A percentile compares a stretch with the other conserved stretches of the same genome.
These are phyloP conservation scores for Spodoptera picta DNA, from an alignment of 2,888 invertebrate species.

Conservation along the genomic window DNA sequence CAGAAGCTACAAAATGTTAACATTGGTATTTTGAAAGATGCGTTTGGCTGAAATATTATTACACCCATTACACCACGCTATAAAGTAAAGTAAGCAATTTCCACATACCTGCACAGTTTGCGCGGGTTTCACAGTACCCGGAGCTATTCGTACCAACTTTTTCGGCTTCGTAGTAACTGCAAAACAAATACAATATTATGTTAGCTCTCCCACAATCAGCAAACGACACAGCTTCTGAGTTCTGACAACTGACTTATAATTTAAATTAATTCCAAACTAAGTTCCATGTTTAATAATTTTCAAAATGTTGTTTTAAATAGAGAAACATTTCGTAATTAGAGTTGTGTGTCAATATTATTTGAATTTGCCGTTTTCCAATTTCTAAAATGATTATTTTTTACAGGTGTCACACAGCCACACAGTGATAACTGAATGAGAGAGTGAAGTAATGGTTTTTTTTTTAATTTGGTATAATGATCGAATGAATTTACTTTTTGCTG, in stretches of 20 bases:
- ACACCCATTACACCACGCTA: neutral
- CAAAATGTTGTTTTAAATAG: conserved; percentile 66
- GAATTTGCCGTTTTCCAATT: conserved; percentile 63
- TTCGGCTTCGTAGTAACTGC: conserved; percentile 70
- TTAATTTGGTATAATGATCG: conserved; percentile 4
- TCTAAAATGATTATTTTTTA: conserved; percentile 56
- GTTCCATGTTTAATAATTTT: conserved; percentile 62
- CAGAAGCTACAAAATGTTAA: too few species aligned
- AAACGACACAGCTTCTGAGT: conserved; percentile 26
- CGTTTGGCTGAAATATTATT: neutral
- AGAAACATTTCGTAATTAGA: conserved; percentile 64
- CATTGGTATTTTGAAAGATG: too few species aligned
- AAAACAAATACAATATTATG: conserved; percentile 43
- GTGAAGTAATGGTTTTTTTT: neutral
- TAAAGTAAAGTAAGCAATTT: neutral
- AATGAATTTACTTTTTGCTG: conserved; percentile 62
- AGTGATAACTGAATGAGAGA: conserved; percentile 10
- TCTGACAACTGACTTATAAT: conserved; percentile 59
- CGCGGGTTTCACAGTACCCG: conserved; percentile 64
- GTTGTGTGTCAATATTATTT: conserved; percentile 61
- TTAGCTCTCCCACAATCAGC: conserved; percentile 23
- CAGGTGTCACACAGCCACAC: conserved; percentile 40
- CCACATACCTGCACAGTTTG: conserved; percentile 68
- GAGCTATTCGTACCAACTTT: conserved; percentile 80
- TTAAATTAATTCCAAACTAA: conserved; percentile 65